These are phyloP conservation scores for Mesocricetus auratus DNA, from an alignment of 2,113 vertebrate species.

Conservation along the genomic window DNA sequence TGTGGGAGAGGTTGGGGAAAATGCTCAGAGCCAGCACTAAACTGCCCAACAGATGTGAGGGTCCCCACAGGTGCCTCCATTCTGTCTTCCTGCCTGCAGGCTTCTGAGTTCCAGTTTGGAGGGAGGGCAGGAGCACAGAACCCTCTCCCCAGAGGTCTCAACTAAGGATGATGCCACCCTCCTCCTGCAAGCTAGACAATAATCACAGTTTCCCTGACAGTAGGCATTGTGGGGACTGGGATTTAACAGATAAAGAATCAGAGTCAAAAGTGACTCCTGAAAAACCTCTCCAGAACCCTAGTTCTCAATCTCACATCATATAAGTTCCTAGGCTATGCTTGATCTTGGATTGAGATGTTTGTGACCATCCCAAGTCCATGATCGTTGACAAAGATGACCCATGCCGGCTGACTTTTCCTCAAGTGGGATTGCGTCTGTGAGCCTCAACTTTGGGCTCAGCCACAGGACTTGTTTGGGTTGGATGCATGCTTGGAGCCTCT, in stretches of 20 bases:
- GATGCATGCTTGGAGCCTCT: background rate
- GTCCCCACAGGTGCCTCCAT: background rate
- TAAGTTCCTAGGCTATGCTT: accelerated
- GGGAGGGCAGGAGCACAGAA: background rate
- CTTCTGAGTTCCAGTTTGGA: background rate
- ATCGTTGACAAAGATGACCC: background rate
- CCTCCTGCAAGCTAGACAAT: background rate
- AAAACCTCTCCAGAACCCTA: background rate
- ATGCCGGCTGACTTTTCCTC: background rate
- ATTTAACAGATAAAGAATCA: background rate
- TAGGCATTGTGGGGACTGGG: background rate
- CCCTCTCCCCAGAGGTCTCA: background rate
- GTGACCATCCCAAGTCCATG: background rate
- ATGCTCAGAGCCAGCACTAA: background rate
- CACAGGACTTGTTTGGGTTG: background rate
- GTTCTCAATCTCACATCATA: background rate
- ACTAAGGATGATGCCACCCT: background rate
- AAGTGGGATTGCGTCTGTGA: background rate
- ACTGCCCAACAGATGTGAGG: background rate
- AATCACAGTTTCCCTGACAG: background rate
- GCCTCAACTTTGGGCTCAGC: background rate
- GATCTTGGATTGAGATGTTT: background rate
- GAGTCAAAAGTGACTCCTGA: background rate
- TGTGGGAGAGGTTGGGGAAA: background rate
- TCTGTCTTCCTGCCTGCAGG: background rate